Evolutionary conservation across 2,113 vertebrate genomes (phyloP).

Genomic region (Cebus imitator): DNA sequence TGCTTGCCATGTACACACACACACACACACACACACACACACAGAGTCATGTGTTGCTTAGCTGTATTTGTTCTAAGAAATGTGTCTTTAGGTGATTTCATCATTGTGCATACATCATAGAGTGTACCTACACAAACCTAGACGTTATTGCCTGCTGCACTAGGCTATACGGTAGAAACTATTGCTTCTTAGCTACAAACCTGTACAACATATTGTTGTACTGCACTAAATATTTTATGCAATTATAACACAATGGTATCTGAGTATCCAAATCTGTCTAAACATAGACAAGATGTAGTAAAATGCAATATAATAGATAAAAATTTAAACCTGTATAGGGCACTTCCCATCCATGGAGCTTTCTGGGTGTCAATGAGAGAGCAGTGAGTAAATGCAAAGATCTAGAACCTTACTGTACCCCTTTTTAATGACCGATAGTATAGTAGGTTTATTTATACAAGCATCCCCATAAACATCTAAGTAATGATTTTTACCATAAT

Average conservation of each 20-base stretch:
- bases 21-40: not conserved
- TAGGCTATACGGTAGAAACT: not conserved
- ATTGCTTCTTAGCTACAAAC: not conserved
- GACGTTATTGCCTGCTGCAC: not conserved
- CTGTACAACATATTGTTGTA: not conserved
- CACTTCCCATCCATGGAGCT: not conserved
- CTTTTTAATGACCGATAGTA: not conserved
- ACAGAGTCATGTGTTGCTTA: not conserved
- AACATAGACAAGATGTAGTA: not conserved
- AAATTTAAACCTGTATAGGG: not conserved
- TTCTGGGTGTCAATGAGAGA: not conserved
- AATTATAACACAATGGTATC: not conserved
- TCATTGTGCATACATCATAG: not conserved
- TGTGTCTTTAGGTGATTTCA: not conserved
- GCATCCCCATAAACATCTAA: not conserved
- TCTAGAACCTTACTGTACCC: not conserved
- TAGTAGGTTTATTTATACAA: not conserved
- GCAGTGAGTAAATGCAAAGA: not conserved
- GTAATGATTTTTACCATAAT: not conserved
- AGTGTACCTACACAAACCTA: not conserved
- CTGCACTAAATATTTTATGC: not conserved
- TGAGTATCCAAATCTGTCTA: not conserved
- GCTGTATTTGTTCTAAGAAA: not conserved
- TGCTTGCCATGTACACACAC: not conserved
- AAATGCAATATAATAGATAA: not conserved